Evolutionary conservation across 2,888 invertebrate species (phyloP).

Genomic region (Microplitis manilae): DNA sequence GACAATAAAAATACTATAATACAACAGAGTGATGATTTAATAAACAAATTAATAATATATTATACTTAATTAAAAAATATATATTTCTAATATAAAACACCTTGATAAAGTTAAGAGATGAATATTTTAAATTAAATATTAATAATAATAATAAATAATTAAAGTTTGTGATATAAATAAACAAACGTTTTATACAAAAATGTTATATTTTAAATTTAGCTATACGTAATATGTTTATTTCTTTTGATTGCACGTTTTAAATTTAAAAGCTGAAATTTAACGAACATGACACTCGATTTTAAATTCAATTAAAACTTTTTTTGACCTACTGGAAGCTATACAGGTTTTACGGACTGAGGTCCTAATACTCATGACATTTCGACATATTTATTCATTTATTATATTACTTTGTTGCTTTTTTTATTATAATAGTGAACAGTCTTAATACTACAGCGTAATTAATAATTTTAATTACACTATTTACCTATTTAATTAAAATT

Average conservation of each 20-base stretch:
- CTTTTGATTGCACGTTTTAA: conserved; percentile 34
- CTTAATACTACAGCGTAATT: conserved; percentile 30
- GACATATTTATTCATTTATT: background rate
- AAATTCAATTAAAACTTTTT: conserved; percentile 18
- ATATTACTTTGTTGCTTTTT: conserved; percentile 25
- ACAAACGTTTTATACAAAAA: background rate
- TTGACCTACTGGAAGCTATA: conserved; percentile 34
- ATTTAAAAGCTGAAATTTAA: conserved; percentile 30
- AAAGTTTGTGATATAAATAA: background rate
- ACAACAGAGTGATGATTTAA: conserved; percentile 45
- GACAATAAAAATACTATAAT: conserved; percentile 48
- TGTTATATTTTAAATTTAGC: background rate
- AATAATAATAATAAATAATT: background rate
- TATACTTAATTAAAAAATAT: background rate
- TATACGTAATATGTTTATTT: background rate
- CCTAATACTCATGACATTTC: conserved; percentile 20
- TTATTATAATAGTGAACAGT: conserved; percentile 27
- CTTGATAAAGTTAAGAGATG: too few relatives aligned
- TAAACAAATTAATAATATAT: background rate
- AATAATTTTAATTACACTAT: conserved; percentile 13
- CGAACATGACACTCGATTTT: conserved; percentile 18
- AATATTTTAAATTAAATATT: background rate
- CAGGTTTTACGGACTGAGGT: conserved; percentile 9
- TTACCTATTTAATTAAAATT: background rate
- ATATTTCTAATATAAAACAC: background rate